phyloP scores from a whole-genome alignment of 1,140 invertebrate species.

The Drosophila bipectinata region DNA sequence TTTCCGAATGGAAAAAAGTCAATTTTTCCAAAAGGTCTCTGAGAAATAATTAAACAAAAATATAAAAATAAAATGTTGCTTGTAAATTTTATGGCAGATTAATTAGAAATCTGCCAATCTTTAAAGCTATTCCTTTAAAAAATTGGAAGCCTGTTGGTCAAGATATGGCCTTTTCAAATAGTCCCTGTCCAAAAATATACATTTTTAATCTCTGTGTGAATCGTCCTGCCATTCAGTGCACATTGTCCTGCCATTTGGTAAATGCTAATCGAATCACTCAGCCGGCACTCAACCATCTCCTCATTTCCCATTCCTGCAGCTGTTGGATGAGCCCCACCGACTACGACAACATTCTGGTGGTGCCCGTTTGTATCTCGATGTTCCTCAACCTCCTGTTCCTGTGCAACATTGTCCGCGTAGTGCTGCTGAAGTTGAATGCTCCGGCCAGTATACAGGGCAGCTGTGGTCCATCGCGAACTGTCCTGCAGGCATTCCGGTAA shows the following conservation, averaged over 20 bases:
- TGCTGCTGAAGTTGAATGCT: slow-evolving; percentile 94
- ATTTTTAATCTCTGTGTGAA: not conserved
- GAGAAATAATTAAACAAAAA: too few relatives aligned
- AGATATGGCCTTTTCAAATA: too few relatives aligned
- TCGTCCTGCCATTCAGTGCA: not conserved
- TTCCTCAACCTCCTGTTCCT: slow-evolving; percentile 95
- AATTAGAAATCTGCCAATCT: too few relatives aligned
- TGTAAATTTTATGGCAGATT: too few relatives aligned
- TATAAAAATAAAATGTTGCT: too few relatives aligned
- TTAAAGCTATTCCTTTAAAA: too few relatives aligned
- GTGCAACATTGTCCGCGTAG: slow-evolving; percentile 96
- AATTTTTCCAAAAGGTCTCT: too few relatives aligned
- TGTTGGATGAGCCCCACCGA: slow-evolving; percentile 93
- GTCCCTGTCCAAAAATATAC: not conserved
- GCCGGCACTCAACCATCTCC: slow-evolving; percentile 4
- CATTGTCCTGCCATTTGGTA: slow-evolving; percentile 19
- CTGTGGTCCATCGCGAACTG: slow-evolving; percentile 88
- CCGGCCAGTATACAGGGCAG: slow-evolving; percentile 85
- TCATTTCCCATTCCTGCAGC: slow-evolving; percentile 84
- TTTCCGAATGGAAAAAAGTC: too few relatives aligned
- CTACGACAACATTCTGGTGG: slow-evolving; percentile 89
- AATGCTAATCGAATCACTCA: slow-evolving; percentile 54
- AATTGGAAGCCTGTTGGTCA: too few relatives aligned
- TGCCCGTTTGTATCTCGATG: slow-evolving; percentile 92
- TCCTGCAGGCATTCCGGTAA: slow-evolving; percentile 91